Evolutionary conservation across 2,797 vertebrate species (phyloP).

Genomic region (Malurus leucopterus): DNA sequence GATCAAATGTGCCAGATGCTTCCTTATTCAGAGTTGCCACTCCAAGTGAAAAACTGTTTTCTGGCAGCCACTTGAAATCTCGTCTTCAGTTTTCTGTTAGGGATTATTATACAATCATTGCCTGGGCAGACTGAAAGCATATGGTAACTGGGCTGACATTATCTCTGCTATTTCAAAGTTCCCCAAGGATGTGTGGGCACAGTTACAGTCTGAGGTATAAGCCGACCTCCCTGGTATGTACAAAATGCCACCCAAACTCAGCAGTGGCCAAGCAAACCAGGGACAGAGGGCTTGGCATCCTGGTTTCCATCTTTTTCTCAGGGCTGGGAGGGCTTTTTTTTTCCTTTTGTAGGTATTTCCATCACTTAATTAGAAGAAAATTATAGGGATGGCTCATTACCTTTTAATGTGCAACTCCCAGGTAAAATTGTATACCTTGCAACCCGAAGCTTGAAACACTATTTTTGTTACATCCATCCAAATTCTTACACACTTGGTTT

Average conservation of each 20-base stretch:
- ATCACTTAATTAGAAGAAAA: neutral
- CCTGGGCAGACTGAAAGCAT: slow-evolving; percentile 45
- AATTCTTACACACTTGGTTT: neutral
- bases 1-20: slow-evolving; percentile 62
- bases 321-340: neutral
- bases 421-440: neutral
- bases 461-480: neutral
- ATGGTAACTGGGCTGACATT: slow-evolving; percentile 48
- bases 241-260: neutral
- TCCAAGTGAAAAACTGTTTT: slow-evolving; percentile 31
- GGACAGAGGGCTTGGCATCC: neutral
- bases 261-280: neutral
- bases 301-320: neutral
- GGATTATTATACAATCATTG: slow-evolving; percentile 35
- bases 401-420: neutral
- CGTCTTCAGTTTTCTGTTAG: slow-evolving; percentile 45
- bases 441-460: neutral
- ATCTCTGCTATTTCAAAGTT: slow-evolving; percentile 20
- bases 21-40: slow-evolving; percentile 41
- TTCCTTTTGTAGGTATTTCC: neutral
- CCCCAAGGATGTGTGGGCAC: neutral
- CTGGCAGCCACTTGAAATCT: slow-evolving; percentile 38
- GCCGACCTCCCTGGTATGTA: neutral
- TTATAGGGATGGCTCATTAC: neutral
- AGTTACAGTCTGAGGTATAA: neutral